Base-by-base conservation (phyloP, 2,888 invertebrate species). In the Drosophila anomalipes region DNA sequence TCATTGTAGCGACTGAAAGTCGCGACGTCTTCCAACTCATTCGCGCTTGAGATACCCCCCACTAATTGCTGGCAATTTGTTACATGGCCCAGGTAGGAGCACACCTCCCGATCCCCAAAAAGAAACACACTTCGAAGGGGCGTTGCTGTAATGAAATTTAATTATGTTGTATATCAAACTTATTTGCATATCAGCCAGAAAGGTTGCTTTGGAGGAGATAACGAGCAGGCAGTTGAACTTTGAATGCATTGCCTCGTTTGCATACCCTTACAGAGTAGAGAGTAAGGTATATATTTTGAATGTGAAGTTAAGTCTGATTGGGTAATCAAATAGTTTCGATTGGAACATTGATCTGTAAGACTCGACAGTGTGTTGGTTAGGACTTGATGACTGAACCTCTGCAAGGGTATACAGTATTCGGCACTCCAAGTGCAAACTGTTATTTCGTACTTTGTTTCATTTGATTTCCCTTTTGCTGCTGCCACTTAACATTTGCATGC, bases 111-210 rank as follows among this genome's bases (percentile, higher is more conserved):
- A 63, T 32, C 52, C 69, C 57, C 41, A 30, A 44, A 44, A 60
- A 62, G 81, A 71, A 66, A 65, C 71, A 60, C 73, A 72, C 72
- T 70, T 78, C 67, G 71, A 71, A 71, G 80, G 81, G 79, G 73
- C 81, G 77, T 81, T 81, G 81, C 77, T 77, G 82, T 90, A 91
- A 90, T 90, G 87, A 91, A 91, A 90, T 91, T 91, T 91, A 90
- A 90, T 91, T 90, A 90, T 91, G 89, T 87, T 91, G 90, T 91
- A 82, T 90, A 84, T 90, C 86, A 81, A 81, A 81, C 81, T 79
- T 82, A 84, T 85, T 85, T 85, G 81, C 86, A 87, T 89, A 87
- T 87, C 86, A 83, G 86, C 70, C 72, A 61, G 61, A 86, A 85
- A 74, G 81, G 80, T 73, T 73, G 70, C 65, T 51, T 54, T 60